These are phyloP conservation scores for Horisme vitalbata DNA, from an alignment of 2,888 invertebrate species.

Conservation along the genomic window DNA sequence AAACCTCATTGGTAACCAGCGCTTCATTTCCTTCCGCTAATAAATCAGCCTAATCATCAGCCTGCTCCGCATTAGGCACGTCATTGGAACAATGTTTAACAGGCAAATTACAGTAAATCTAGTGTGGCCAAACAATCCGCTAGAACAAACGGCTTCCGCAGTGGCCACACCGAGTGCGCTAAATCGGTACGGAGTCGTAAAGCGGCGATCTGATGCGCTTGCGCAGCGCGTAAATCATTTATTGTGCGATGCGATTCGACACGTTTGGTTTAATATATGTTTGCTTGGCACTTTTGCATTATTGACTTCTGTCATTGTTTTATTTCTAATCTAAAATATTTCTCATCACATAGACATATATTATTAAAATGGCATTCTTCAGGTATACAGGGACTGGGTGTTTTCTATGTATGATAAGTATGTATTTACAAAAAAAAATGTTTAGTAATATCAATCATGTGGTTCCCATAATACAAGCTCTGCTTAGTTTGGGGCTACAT, in stretches of 20 bases:
- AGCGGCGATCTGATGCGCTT: constrained; percentile 30
- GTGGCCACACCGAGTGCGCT: constrained; percentile 28
- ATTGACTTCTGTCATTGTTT: no score
- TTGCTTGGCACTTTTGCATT: no score
- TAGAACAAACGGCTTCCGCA: constrained; percentile 32
- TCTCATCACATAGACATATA: no score
- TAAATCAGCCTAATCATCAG: constrained; percentile 24
- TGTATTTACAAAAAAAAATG: no score
- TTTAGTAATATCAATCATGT: no score
- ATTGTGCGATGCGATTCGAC: constrained; percentile 27
- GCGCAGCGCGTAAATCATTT: constrained; percentile 30
- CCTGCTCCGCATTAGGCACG: constrained; percentile 25
- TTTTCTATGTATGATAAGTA: no score
- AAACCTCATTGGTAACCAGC: constrained; percentile 2
- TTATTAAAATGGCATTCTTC: no score
- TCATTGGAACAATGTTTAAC: constrained; percentile 34
- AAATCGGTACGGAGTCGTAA: constrained; percentile 31
- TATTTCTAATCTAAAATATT: no score
- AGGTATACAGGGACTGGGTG: no score
- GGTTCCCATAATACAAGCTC: no score
- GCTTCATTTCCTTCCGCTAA: constrained; percentile 15
- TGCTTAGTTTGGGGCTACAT: no score
- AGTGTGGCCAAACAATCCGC: constrained; percentile 30
- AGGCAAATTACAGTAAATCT: constrained; percentile 36
- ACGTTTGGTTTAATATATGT: constrained; percentile 1